Conservation (phyloP, 1,140 invertebrate genomes). For the Saccostrea echinata region DNA sequence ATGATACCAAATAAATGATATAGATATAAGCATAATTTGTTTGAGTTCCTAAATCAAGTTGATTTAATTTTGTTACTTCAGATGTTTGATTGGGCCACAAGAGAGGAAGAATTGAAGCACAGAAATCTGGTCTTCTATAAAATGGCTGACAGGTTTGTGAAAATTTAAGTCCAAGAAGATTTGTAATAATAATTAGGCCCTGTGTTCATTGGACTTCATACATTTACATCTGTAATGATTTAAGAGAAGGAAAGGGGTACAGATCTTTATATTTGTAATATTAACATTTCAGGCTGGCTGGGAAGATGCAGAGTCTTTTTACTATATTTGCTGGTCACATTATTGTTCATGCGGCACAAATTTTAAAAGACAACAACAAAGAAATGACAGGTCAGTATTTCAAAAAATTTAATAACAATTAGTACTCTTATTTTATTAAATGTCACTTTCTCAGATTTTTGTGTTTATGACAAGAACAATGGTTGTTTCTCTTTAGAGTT, state of each 20-base stretch:
- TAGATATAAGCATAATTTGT: background rate
- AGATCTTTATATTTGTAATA: no score
- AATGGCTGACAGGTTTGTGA: conserved; percentile 70
- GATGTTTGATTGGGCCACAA: conserved; percentile 89
- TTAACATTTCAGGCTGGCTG: conserved; percentile 87
- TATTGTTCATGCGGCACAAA: conserved; percentile 87
- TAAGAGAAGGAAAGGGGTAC: no score
- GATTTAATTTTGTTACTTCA: conserved; percentile 58
- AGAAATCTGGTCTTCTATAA: conserved; percentile 89
- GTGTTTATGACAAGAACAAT: no score
- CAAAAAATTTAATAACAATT: background rate
- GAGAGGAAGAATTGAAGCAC: conserved; percentile 83
- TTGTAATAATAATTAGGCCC: background rate
- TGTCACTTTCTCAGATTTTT: no score
- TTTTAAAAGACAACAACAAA: conserved; percentile 82
- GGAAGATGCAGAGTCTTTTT: conserved; percentile 92
- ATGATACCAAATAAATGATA: no score
- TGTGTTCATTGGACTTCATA: background rate
- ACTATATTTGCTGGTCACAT: conserved; percentile 93
- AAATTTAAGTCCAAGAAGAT: background rate
- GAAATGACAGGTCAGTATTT: conserved; percentile 68
- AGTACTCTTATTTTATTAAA: background rate
- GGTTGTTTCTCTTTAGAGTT: no score
- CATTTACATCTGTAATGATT: background rate
- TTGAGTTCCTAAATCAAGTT: background rate